Evolutionary conservation across 2,113 vertebrate species (phyloP), one percentile per base, ranked within the genome.

Genomic region (Lepidothrix coronata): DNA sequence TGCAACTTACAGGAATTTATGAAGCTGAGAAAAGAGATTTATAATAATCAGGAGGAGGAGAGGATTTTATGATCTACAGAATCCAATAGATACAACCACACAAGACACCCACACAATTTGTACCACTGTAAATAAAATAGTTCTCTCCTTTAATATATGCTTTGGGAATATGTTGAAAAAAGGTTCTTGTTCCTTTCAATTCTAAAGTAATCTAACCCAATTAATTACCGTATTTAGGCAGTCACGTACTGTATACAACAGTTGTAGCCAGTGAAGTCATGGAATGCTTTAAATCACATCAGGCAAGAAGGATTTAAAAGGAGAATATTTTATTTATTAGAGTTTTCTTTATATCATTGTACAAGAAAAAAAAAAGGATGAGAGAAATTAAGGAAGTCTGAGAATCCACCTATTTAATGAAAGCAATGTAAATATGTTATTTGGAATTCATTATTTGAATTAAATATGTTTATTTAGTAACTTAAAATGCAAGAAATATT

Each of bases 221-320:
- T 88, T 91, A 96, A 96, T 91, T 91, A 72, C 58, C 39, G 9
- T 49, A 66, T 73, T 73, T 67, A 82, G 23, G 41, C 63, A 87
- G 76, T 79, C 96, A 95, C 1, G 3, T 78, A 92, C 44, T 2
- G 6, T 49, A 51, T 87, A 44, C 33, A 80, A 43, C 82, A 61
- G 76, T 62, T 89, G 30, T 13, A 96, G 95, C 62, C 2, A 2
- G 85, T 97, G 91, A 96, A 95, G 82, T 94, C 43, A 96, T 92
- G 41, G 88, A 97, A 95, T 75, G 30, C 16, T 89, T 93, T 94
- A 95, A 93, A 85, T 89, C 57, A 78, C 33, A 87, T 30, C 27
- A 89, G 74, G 51, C 39, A 87, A 95, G 35, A 74, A 58, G 35
- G 28, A 55, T 84, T 96, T 95, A 11, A 80, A 90, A 31, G 11